phyloP scores from a whole-genome alignment of 2,888 invertebrate genomes.

The Sesamia inferens region DNA sequence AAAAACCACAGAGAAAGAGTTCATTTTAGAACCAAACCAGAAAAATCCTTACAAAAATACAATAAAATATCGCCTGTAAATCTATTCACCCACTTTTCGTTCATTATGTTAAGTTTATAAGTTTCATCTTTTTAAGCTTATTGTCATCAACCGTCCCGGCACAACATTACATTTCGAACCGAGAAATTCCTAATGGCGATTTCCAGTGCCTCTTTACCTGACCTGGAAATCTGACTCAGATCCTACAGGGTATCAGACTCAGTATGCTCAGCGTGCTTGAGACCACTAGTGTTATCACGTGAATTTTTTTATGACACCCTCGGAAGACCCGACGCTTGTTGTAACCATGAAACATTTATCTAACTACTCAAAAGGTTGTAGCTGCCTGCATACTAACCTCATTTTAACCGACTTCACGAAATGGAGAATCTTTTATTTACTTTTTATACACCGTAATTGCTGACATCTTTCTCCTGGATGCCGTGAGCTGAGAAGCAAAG shows the following conservation, averaged over 20 bases:
- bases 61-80: neutral
- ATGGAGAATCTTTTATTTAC: no score
- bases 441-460: neutral
- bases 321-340: neutral
- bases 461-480: constrained; percentile 28
- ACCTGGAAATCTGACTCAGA: neutral
- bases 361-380: neutral
- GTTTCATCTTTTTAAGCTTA: neutral
- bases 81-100: neutral
- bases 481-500: neutral
- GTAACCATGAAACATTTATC: neutral
- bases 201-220: neutral
- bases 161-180: neutral
- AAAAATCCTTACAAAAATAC: neutral
- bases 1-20: no score
- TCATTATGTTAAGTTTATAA: neutral
- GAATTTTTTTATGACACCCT: neutral
- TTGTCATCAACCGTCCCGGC: neutral
- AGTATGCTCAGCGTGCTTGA: neutral
- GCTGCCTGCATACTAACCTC: neutral
- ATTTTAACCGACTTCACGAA: no score
- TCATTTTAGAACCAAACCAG: neutral
- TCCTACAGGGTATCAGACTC: no score
- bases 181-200: neutral
- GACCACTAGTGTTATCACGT: neutral